A percentile compares a stretch with the other conserved stretches of the same genome.
phyloP scores from a whole-genome alignment of 1,140 invertebrate species.

The Macrobrachium rosenbergii region DNA sequence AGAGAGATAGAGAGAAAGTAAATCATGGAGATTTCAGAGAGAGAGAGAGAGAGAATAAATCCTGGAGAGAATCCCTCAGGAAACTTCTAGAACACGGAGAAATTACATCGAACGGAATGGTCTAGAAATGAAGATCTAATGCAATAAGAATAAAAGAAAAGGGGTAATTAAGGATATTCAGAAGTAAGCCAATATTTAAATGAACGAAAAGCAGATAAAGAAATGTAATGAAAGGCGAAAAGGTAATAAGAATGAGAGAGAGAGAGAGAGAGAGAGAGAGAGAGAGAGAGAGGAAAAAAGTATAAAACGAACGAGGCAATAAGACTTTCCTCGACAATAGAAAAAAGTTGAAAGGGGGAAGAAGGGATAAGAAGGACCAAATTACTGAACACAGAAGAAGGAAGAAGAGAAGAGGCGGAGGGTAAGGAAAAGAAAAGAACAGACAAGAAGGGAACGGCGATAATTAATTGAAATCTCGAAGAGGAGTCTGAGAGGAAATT shows the following conservation, averaged over 20 bases:
- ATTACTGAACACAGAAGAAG: neutral
- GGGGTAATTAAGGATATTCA: too few species aligned
- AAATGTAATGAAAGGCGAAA: slow-evolving; percentile 10
- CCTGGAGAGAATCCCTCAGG: too few species aligned
- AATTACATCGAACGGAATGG: too few species aligned
- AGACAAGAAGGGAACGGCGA: neutral
- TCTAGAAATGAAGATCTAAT: too few species aligned
- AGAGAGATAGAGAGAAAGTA: too few species aligned
- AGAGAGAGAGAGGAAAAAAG: neutral
- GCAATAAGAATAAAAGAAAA: too few species aligned
- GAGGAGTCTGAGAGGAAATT: neutral
- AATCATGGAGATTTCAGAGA: too few species aligned
- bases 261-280: too few species aligned
- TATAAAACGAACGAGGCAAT: neutral
- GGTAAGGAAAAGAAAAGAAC: neutral
- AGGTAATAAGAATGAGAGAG: neutral
- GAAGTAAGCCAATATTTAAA: too few species aligned
- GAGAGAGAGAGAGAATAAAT: too few species aligned
- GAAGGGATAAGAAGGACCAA: neutral
- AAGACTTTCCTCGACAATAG: neutral
- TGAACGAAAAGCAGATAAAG: too few species aligned
- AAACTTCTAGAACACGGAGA: too few species aligned
- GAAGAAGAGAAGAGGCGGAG: neutral
- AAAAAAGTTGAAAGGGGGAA: neutral
- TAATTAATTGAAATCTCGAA: neutral